Base-by-base conservation (phyloP, 2,888 invertebrate genomes). In the Hirtodrosophila histrioides region DNA sequence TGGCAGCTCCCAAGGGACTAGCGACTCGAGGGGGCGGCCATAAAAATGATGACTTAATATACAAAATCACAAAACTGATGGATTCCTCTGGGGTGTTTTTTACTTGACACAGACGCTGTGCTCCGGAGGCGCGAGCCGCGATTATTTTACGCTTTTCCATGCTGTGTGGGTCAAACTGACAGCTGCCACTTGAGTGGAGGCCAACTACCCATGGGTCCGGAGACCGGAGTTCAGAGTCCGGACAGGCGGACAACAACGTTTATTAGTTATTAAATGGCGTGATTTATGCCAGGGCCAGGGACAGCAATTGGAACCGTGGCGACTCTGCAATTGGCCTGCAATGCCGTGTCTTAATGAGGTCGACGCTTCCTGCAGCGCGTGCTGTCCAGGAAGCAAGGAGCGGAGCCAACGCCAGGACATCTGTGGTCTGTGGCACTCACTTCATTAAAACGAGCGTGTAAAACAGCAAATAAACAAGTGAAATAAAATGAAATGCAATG, bases 121-220 rank as follows among this genome's bases (percentile, higher is more conserved):
- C 33, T 37, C 31, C 45, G 45, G 33, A 49, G 40, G 48, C 55
- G 27, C 50, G 41, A 48, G 36, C 31, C 41, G 66, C 67, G 75
- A 88, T 85, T 88, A 88, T 90, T 89, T 88, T 86, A 84, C 88
- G 89, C 88, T 89, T 83, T 78, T 78, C 78, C 75, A 56, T 45
- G 60, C 44, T 31, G 31, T 64, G 50, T 35, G 74, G 78, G 77
- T 81, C 84, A 84, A 86, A 78, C 70, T 89, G 91, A 90, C 90
- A 90, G 91, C 89, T 91, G 90, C 82, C 88, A 90, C 89, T 91
- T 90, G 90, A 64, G 60, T 82, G 62, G 49, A 48, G 45, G 48
- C 39, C 56, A 51, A 48, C 48, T 39, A 46, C 63, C 61, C 68
- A 51, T 46, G 69, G 68, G 75, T 37, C 40, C 33, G 23, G 17